Evolutionary conservation across 2,113 vertebrate species (phyloP).

Genomic region (Lepus americanus): DNA sequence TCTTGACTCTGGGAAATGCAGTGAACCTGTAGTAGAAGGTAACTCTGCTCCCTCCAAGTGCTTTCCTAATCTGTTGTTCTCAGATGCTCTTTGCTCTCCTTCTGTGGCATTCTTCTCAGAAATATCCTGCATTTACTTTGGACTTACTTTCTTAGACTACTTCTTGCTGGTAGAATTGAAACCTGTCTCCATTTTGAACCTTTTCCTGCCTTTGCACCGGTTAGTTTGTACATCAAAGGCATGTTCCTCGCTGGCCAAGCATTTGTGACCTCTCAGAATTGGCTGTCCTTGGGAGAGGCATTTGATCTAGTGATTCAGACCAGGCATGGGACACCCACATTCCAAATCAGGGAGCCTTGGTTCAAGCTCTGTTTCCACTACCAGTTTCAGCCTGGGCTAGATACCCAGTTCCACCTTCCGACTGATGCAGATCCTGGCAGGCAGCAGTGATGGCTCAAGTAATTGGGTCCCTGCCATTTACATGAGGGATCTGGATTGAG

Average conservation of each 20-base stretch:
- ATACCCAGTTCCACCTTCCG: no score
- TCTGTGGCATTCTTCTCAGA: not conserved
- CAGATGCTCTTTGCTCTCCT: not conserved
- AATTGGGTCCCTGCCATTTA: no score
- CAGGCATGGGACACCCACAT: no score
- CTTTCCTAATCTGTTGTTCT: not conserved
- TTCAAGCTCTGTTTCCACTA: no score
- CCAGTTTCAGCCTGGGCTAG: no score
- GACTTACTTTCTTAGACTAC: not conserved
- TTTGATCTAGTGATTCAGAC: no score
- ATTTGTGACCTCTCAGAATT: not conserved
- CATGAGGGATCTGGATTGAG: no score
- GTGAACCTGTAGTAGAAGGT: not conserved
- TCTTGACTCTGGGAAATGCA: not conserved
- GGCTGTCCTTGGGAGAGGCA: not conserved
- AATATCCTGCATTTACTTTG: not conserved
- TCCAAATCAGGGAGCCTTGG: no score
- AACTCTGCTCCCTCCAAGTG: not conserved
- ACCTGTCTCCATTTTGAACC: not conserved
- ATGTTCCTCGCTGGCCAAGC: no score
- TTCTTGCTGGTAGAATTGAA: not conserved
- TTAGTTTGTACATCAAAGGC: not conserved
- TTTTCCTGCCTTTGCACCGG: not conserved
- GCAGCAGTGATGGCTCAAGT: no score
- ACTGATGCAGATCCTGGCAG: no score